Percentiles rank a stretch among this genome's conserved stretches.
Evolutionary conservation across 2,113 vertebrate genomes (phyloP).

Genomic region (Phoxinus phoxinus): DNA sequence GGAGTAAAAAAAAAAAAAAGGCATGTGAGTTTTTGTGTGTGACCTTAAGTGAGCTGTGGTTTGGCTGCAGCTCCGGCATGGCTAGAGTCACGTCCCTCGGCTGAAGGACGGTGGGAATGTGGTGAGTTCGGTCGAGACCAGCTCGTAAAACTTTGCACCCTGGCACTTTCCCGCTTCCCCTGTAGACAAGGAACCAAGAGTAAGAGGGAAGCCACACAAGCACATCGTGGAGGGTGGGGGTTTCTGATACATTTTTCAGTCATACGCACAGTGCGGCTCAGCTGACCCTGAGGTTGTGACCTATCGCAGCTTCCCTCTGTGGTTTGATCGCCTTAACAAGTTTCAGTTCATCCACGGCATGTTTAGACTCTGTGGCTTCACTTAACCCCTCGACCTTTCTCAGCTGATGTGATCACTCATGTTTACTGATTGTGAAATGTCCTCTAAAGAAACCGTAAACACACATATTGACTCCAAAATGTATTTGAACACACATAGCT

Average conservation of each 20-base stretch:
- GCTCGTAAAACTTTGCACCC: constrained; percentile 74
- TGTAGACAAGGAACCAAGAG: constrained; percentile 77
- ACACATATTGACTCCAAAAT: neutral
- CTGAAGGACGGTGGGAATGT: constrained; percentile 76
- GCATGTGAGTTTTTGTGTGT: constrained; percentile 28
- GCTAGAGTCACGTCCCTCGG: constrained; percentile 75
- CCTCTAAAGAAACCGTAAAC: neutral
- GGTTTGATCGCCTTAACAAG: constrained; percentile 66
- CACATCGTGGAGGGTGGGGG: constrained; percentile 59
- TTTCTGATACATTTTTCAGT: constrained; percentile 65
- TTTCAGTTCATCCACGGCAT: constrained; percentile 75
- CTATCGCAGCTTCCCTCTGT: constrained; percentile 60
- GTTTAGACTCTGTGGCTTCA: constrained; percentile 35
- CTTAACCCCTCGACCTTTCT: constrained; percentile 50
- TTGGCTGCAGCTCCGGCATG: constrained; percentile 70
- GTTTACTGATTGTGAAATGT: neutral
- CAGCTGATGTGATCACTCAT: constrained; percentile 18
- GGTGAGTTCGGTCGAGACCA: constrained; percentile 72
- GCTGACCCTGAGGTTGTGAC: constrained; percentile 71
- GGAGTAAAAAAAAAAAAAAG: neutral
- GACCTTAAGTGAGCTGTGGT: constrained; percentile 64
- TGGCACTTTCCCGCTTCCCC: constrained; percentile 79
- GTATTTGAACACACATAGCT: neutral
- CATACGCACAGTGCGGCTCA: constrained; percentile 60
- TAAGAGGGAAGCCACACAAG: constrained; percentile 74